Percentiles rank a stretch among this genome's conserved stretches.
phyloP scores from a whole-genome alignment of 1,140 invertebrate genomes.

The Drosophila kepulauana region DNA sequence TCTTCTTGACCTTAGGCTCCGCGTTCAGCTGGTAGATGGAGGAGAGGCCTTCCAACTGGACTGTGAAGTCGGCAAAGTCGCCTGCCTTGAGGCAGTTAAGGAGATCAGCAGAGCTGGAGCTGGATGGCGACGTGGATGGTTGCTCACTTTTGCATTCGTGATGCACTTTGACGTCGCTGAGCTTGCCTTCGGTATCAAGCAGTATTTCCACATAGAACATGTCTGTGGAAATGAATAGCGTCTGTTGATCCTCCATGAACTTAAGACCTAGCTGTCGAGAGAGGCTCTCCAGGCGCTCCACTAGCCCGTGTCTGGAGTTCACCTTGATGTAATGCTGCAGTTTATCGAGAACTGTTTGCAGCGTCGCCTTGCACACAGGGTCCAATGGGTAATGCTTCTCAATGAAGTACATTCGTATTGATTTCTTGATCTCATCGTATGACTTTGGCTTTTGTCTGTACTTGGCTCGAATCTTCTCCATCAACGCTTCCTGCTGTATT shows the following conservation, averaged over 20 bases:
- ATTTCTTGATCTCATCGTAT: conserved; percentile 93
- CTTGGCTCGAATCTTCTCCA: conserved; percentile 71
- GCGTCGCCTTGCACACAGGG: conserved; percentile 91
- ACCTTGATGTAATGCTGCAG: conserved; percentile 98
- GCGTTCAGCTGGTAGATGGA: conserved; percentile 97
- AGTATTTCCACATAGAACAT: conserved; percentile 98
- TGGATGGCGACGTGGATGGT: conserved; percentile 87
- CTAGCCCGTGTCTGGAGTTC: conserved; percentile 94
- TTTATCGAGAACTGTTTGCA: conserved; percentile 96
- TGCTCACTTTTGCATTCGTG: conserved; percentile 85
- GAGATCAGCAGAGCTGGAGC: conserved; percentile 22
- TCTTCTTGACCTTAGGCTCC: conserved; percentile 97
- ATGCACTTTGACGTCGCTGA: conserved; percentile 94
- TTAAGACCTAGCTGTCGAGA: conserved; percentile 92
- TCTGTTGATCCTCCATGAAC: conserved; percentile 80
- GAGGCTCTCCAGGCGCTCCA: conserved; percentile 96
- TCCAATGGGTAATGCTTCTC: conserved; percentile 94
- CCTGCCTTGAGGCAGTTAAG: conserved; percentile 91
- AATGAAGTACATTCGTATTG: conserved; percentile 92
- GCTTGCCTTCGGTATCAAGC: conserved; percentile 91
- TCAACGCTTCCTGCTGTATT: conserved; percentile 71
- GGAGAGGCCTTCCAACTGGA: conserved; percentile 95
- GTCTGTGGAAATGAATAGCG: conserved; percentile 95
- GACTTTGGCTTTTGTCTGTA: conserved; percentile 88
- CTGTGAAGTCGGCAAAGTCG: conserved; percentile 96